Evolutionary conservation across 2,888 invertebrate species (phyloP), one percentile per base, ranked within the genome.

Genomic region (Heteromyza rotundicornis): DNA sequence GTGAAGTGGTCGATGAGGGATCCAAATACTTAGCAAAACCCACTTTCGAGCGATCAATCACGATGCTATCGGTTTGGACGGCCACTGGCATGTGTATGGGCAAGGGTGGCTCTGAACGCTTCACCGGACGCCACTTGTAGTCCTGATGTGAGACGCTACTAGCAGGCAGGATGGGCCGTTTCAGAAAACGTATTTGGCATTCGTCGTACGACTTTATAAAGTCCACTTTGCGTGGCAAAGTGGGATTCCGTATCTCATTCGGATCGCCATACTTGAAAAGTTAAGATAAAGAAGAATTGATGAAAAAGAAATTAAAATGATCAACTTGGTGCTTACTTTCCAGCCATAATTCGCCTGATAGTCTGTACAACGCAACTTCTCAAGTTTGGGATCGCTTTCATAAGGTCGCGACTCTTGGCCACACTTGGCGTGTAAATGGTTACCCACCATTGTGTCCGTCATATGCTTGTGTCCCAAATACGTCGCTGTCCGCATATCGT

Each of bases 401-500:
- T 73, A 78, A 5, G 65, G 62, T 44, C 65, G 70, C 54, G 67
- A 44, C 16, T 67, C 65, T 51, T 71, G 75, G 20, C 17, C 17
- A 3, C 3, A 40, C 7, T 3, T 19, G 1, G 65, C 67, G 23
- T 67, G 68, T 14, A 70, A 57, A 22, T 69, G 68, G 17, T 72
- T 73, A 8, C 68, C 74, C 59, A 73, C 55, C 22, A 69, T 70
- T 0, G 70, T 68, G 36, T 78, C 80, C 1, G 71, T 74, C 22
- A 80, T 64, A 49, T 74, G 60, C 2, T 74, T 70, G 65, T 79
- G 77, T 1, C 71, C 78, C 1, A 77, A 65, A 61, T 81, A 77
- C 1, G 69, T 71, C 1, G 83, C 76, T 2, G 81, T 79, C 8
- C 83, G 76, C 71, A 75, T 75, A 68, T 80, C 83, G 36, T 72